Conservation (phyloP, 2,113 vertebrate species). For the Gymnogyps californianus region DNA sequence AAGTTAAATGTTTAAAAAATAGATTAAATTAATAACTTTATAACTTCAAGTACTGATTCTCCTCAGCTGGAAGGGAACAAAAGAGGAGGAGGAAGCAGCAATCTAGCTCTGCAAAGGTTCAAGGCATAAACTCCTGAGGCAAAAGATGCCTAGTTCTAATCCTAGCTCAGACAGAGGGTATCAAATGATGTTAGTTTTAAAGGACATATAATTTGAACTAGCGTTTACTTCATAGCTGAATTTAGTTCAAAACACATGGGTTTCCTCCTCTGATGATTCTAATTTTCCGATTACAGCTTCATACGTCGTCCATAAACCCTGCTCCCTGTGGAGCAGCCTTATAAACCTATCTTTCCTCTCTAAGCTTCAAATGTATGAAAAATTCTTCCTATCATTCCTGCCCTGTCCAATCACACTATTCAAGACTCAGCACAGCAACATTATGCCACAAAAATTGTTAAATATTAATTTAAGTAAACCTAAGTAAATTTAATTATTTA, state of each 20-base stretch:
- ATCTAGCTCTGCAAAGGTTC: background rate
- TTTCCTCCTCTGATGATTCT: background rate
- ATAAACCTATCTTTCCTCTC: background rate
- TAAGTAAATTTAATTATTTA: background rate
- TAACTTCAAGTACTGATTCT: background rate
- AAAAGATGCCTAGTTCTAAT: background rate
- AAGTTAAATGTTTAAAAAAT: background rate
- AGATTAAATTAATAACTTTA: background rate
- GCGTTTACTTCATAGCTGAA: background rate
- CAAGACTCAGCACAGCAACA: background rate
- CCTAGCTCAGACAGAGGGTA: background rate
- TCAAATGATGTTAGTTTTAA: background rate
- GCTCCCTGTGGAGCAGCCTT: background rate
- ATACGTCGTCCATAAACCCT: background rate
- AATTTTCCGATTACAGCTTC: background rate
- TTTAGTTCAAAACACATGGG: background rate
- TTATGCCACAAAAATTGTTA: background rate
- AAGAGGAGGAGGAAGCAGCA: background rate
- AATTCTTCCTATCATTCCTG: background rate
- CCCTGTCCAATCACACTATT: background rate
- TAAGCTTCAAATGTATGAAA: background rate
- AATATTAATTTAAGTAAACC: background rate
- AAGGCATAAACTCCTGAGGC: background rate
- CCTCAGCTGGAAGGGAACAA: background rate
- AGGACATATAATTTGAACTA: background rate